Evolutionary conservation across 1,140 invertebrate species (phyloP), one percentile per base, ranked within the genome.

Genomic region (Gryllus bimaculatus): DNA sequence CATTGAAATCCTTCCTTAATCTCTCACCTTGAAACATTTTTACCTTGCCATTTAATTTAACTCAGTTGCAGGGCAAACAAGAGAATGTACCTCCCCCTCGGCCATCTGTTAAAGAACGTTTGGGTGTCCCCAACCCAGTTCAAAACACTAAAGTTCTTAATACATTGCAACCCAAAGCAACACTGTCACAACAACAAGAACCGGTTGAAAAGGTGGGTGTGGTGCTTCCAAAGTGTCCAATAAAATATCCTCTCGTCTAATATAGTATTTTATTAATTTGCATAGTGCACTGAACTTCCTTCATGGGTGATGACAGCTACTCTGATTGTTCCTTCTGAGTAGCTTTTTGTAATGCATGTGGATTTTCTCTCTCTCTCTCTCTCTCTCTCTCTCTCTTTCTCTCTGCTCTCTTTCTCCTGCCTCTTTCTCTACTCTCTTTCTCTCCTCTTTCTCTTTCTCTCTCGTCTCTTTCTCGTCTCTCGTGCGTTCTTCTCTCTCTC

Each of bases 51-150:
- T 18, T 66, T 66, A 66, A 66, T 66, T 66, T 66, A 66, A 66
- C 54, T 66, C 54, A 48, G 76, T 80, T 81, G 47, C 75, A 84
- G 76, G 82, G 87, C 80, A 90, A 90, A 83, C 89, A 90, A 83
- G 89, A 90, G 82, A 91, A 90, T 84, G 85, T 87, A 18, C 86
- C 89, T 12, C 89, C 89, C 0, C 80, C 81, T n/a, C 85, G 85
- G 20, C 83, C 84, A 12, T 84, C 87, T 7, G 85, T 87, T 8
- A 89, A 89, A 83, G 89, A 90, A 15, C 84, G 88, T 20, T 82
- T 87, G 26, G 85, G 88, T 78, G 86, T 86, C 82, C 81, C 86
- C 83, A 48, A 84, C 85, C 76, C 76, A 15, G 78, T 86, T 88
- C 10, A 86, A 88, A 81, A 88, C 89, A 85, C 85, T 78, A 87